Evolutionary conservation across 2,797 vertebrate species (phyloP).

Genomic region (Myotis vivesi): DNA sequence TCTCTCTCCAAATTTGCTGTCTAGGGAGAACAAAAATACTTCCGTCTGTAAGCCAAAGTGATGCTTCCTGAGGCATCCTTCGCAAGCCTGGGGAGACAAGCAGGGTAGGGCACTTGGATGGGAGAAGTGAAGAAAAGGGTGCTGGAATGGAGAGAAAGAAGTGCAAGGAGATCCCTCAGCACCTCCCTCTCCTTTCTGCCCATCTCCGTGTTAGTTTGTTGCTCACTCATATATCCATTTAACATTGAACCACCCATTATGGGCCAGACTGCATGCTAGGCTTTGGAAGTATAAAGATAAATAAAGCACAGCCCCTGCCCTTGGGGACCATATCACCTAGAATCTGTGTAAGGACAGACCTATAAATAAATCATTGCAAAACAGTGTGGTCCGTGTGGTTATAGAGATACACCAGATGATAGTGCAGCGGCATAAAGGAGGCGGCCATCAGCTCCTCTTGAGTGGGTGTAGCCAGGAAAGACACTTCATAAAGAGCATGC

Average conservation of each 20-base stretch:
- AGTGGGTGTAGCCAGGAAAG: not conserved
- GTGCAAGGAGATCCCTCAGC: not conserved
- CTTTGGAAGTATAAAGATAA: not conserved
- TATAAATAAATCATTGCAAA: not conserved
- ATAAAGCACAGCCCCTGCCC: not conserved
- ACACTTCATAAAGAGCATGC: not conserved
- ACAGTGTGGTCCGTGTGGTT: not conserved
- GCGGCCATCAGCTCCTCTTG: not conserved
- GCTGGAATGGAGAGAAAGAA: not conserved
- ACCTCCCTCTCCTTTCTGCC: not conserved
- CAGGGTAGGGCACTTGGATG: not conserved
- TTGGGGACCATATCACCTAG: not conserved
- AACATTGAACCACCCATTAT: not conserved
- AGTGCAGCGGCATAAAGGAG: not conserved
- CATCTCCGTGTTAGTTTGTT: not conserved
- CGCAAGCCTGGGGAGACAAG: not conserved
- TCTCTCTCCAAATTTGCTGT: not conserved
- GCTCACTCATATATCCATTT: not conserved
- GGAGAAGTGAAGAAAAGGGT: not conserved
- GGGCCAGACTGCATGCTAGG: not conserved
- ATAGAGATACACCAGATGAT: not conserved
- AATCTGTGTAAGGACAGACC: not conserved
- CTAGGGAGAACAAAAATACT: not conserved
- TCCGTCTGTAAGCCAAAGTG: not conserved
- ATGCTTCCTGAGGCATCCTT: not conserved